Percentiles rank a stretch among this genome's conserved stretches.
phyloP scores from a whole-genome alignment of 2,113 vertebrate genomes.

The Mormyrus iriodes region DNA sequence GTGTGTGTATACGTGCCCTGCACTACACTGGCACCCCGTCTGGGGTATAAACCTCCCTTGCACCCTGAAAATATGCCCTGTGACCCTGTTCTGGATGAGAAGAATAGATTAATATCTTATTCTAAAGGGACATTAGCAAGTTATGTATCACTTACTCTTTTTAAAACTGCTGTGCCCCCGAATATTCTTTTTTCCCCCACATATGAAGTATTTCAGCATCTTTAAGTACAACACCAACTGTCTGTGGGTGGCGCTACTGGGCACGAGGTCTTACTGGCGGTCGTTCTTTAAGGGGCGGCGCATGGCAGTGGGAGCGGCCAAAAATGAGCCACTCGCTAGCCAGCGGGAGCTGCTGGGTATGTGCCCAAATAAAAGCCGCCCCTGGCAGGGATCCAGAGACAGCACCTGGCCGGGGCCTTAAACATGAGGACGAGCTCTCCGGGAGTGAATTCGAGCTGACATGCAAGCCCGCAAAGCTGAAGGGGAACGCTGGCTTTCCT shows the following conservation, averaged over 20 bases:
- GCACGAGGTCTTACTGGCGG: not conserved
- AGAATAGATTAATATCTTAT: not conserved
- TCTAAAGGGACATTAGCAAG: not conserved
- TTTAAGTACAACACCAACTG: not conserved
- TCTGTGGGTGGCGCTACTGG: not conserved
- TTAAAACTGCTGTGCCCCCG: not conserved
- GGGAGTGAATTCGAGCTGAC: not conserved
- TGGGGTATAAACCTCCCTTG: not conserved
- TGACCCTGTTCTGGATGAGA: not conserved
- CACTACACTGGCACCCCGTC: not conserved
- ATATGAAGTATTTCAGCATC: not conserved
- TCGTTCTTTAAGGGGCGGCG: not conserved
- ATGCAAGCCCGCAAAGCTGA: not conserved
- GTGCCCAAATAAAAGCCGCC: not conserved
- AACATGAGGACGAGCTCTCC: not conserved
- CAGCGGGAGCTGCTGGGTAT: not conserved
- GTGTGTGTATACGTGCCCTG: not conserved
- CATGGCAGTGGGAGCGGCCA: not conserved
- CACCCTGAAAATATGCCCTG: no score
- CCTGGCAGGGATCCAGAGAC: not conserved
- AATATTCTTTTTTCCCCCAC: not conserved
- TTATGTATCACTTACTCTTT: not conserved
- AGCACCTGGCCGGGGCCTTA: constrained; percentile 7
- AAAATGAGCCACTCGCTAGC: not conserved
- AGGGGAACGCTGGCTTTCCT: not conserved